Evolutionary conservation across 53 echinoderm and acorn worm species (phyloP), one percentile per base, ranked within the genome.

Genomic region (Luidia sarsii): DNA sequence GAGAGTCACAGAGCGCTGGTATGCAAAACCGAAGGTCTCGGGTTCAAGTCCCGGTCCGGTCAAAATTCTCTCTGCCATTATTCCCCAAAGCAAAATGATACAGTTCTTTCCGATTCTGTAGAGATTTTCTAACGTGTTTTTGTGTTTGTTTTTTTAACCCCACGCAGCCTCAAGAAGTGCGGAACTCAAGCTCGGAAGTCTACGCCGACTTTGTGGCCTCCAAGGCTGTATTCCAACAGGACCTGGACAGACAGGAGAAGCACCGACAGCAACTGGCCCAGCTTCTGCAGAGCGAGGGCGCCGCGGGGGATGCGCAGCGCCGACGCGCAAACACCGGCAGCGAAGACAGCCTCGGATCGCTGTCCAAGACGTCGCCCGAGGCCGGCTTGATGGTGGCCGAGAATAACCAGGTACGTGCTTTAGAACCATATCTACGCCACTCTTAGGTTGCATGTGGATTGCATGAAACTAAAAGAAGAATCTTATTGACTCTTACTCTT

Each of bases 181-280:
- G 18, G 19, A 84, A 64, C 39, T 84, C 84, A 22, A 72, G 54
- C 51, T 7, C 64, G 2, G 84, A 84, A 23, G 73, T 64, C 21
- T 84, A 84, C 46, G 72, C 71, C 27, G 84, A 84, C 38, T 84
- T 84, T 67, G 37, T 64, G 5, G 84, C 73, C 2, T 84, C 84
- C 18, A 60, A 73, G 24, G 73, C 63, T 1, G 29, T 64, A 3
- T 62, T 84, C 61, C 68, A 68, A 50, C 80, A 61, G 33, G 87
- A 69, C 24, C 18, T 80, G 23, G 68, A 80, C 51, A 79, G 88
- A 37, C 88, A 85, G 33, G 86, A 89, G 55, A 94, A 89, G 68
- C 91, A 91, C 22, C 50, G 99, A 13, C 87, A 94, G 62, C 79
- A 83, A 50, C 87, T 93, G 13, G 93, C 89, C 80, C 89, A 87